phyloP scores from a whole-genome alignment of 2,888 invertebrate genomes.

The Leucophora obtusa region DNA sequence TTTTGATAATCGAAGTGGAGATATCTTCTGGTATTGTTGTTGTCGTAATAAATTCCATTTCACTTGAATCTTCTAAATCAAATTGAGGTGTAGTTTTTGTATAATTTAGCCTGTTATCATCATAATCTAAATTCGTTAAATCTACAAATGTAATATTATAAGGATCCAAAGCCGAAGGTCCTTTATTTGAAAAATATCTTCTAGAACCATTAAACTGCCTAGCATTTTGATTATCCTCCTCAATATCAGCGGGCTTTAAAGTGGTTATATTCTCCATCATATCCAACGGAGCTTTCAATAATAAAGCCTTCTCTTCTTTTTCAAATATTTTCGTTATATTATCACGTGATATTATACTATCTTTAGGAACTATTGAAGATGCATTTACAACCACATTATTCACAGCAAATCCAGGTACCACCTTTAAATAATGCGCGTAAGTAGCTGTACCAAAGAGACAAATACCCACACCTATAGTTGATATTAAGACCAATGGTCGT shows the following conservation, averaged over 20 bases:
- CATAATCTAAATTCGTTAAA: slow-evolving; percentile 54
- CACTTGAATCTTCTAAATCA: slow-evolving; percentile 61
- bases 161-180: slow-evolving; percentile 34
- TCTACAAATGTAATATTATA: slow-evolving; percentile 66
- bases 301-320: slow-evolving; percentile 69
- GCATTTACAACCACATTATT: slow-evolving; percentile 78
- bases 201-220: slow-evolving; percentile 67
- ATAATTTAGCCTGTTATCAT: slow-evolving; percentile 44
- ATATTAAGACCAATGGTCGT: slow-evolving; percentile 83
- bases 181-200: slow-evolving; percentile 60
- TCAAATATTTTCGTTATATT: slow-evolving; percentile 77
- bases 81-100: slow-evolving; percentile 60
- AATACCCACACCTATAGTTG: slow-evolving; percentile 83
- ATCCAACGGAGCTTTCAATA: slow-evolving; percentile 38
- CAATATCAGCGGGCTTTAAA: slow-evolving; percentile 28
- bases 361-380: slow-evolving; percentile 73
- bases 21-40: slow-evolving; percentile 8
- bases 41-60: slow-evolving; percentile 38
- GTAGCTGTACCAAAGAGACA: slow-evolving; percentile 81
- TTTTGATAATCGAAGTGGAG: slow-evolving; percentile 24
- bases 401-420: slow-evolving; percentile 77
- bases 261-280: slow-evolving; percentile 23
- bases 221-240: slow-evolving; percentile 41
- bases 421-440: slow-evolving; percentile 76
- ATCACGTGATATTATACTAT: slow-evolving; percentile 73